Conservation (phyloP, 30 jellyfish, hydroid and myxozoan species). For the Aurelia aurita region DNA sequence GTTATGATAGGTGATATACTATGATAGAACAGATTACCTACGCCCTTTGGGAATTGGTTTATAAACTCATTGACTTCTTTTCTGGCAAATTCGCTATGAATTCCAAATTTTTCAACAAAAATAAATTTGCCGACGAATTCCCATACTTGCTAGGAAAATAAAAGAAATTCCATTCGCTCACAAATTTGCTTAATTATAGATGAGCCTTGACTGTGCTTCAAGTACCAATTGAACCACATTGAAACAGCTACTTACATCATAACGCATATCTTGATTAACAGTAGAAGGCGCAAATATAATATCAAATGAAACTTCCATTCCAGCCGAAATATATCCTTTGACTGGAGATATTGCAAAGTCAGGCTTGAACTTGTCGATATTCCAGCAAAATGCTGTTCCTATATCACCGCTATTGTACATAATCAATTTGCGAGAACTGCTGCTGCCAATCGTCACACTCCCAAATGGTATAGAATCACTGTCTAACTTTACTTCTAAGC, state of each 20-base stretch:
- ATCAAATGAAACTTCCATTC: slow-evolving; percentile 97
- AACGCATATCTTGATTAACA: slow-evolving; percentile 87
- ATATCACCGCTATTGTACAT: slow-evolving; percentile 93
- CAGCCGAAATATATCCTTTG: slow-evolving; percentile 94
- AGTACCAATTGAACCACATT: too few species aligned
- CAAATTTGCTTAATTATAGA: too few species aligned
- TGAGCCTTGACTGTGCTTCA: too few species aligned
- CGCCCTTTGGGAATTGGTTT: too few species aligned
- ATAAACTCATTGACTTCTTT: too few species aligned
- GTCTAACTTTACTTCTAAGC: slow-evolving; percentile 86
- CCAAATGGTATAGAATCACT: slow-evolving; percentile 97
- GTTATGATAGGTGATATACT: too few species aligned
- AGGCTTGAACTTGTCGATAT: slow-evolving; percentile 80
- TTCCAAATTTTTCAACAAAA: too few species aligned
- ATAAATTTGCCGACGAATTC: too few species aligned
- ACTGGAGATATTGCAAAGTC: slow-evolving; percentile 83
- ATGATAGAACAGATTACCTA: too few species aligned
- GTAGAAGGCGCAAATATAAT: slow-evolving; percentile 88
- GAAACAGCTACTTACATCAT: slow-evolving; percentile 77
- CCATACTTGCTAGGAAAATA: too few species aligned
- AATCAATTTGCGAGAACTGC: slow-evolving; percentile 86
- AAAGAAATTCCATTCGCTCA: too few species aligned
- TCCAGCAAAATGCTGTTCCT: slow-evolving; percentile 95
- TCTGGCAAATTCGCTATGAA: too few species aligned
- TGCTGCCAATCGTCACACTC: slow-evolving; percentile 94